Percentiles rank a stretch among this genome's conserved stretches.
phyloP scores from a whole-genome alignment of 2,888 invertebrate species.

The Trachelus troglodyta region DNA sequence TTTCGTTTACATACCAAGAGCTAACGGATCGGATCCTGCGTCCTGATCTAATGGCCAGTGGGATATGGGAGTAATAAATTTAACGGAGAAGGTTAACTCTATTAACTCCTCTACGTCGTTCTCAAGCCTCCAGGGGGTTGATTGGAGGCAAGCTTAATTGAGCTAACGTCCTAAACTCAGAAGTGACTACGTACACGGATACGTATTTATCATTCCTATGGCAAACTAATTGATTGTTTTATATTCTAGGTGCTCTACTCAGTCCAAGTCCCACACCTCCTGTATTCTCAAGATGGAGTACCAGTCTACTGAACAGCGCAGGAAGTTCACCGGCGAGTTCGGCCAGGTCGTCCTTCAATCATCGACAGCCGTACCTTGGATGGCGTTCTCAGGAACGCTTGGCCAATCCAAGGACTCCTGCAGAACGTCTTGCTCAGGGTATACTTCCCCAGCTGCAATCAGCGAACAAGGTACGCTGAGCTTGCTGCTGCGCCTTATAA shows the following conservation, averaged over 20 bases:
- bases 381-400: constrained; percentile 89
- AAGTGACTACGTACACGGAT: too few relatives aligned
- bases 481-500: too few relatives aligned
- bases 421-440: constrained; percentile 76
- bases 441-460: constrained; percentile 65
- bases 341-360: constrained; percentile 80
- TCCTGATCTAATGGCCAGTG: constrained; percentile 31
- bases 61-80: constrained; percentile 43
- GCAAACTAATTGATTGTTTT: too few relatives aligned
- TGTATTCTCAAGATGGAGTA: constrained; percentile 68
- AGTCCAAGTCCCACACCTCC: constrained; percentile 67
- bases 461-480: constrained; percentile 53
- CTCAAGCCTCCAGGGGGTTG: neutral
- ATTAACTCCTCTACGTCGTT: constrained; percentile 33
- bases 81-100: constrained; percentile 41
- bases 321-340: constrained; percentile 67
- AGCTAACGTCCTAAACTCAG: neutral
- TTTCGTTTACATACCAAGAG: constrained; percentile 29
- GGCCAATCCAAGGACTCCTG: constrained; percentile 82
- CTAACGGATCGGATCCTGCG: neutral
- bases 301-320: constrained; percentile 69
- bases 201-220: too few relatives aligned
- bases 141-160: neutral
- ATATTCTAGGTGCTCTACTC: constrained; percentile 59
- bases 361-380: constrained; percentile 89